phyloP scores from a whole-genome alignment of 2,113 vertebrate species.

The Sula dactylatra region DNA sequence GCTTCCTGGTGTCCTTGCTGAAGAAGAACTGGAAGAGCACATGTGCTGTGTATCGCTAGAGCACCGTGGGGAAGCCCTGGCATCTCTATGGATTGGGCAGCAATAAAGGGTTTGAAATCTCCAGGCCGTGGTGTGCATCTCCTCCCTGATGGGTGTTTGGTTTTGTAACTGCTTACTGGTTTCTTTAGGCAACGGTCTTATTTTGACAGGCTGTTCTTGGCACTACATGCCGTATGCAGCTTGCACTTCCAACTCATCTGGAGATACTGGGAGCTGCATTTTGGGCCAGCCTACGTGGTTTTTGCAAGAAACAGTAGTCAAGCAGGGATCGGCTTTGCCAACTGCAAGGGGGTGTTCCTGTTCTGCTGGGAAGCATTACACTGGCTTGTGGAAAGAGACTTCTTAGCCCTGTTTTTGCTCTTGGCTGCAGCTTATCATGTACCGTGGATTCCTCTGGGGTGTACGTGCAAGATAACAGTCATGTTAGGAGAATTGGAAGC shows the following conservation, averaged over 20 bases:
- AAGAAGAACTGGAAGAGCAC: constrained; percentile 89
- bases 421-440: neutral
- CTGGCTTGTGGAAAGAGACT: neutral
- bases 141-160: neutral
- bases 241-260: neutral
- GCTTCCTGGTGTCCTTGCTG: constrained; percentile 85
- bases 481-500: neutral
- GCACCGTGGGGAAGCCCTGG: constrained; percentile 85
- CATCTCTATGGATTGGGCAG: constrained; percentile 43
- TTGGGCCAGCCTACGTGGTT: neutral
- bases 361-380: neutral
- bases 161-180: neutral
- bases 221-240: neutral
- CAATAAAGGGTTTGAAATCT: neutral
- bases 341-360: neutral
- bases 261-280: neutral
- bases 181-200: neutral
- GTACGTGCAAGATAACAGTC: neutral
- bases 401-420: neutral
- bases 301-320: neutral
- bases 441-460: neutral
- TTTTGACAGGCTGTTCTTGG: neutral
- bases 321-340: neutral
- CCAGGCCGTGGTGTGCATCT: fast-evolving
- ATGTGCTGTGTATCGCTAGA: constrained; percentile 81